phyloP scores from a whole-genome alignment of 2,797 vertebrate species.

The Etheostoma perlongum region DNA sequence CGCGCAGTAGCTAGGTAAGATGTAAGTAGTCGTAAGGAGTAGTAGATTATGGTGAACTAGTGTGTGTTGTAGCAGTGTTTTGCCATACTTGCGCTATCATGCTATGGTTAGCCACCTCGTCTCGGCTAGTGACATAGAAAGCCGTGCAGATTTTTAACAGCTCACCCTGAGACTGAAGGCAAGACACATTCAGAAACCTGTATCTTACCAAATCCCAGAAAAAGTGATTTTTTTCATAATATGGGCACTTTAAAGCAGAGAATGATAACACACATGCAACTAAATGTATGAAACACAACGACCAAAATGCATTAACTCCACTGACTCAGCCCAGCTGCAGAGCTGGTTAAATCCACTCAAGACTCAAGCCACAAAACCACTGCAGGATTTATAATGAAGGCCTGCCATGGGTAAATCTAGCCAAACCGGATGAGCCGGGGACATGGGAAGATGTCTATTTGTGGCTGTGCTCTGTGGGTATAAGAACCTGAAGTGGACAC shows the following conservation, averaged over 20 bases:
- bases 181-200: too few relatives aligned
- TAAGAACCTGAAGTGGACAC: slow-evolving; percentile 39
- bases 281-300: slow-evolving; percentile 33
- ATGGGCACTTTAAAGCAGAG: neutral
- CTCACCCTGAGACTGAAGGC: too few relatives aligned
- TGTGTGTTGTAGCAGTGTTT: too few relatives aligned
- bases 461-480: slow-evolving; percentile 28
- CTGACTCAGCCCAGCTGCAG: slow-evolving; percentile 53
- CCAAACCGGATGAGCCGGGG: slow-evolving; percentile 30
- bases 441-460: slow-evolving; percentile 42
- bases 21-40: too few relatives aligned
- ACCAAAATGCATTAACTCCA: slow-evolving; percentile 45
- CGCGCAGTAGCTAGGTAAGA: too few relatives aligned
- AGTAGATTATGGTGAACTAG: too few relatives aligned
- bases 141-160: too few relatives aligned
- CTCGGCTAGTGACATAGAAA: too few relatives aligned
- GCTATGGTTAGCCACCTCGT: too few relatives aligned
- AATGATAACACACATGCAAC: slow-evolving; percentile 16
- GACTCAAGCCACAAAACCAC: slow-evolving; percentile 57
- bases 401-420: slow-evolving; percentile 41
- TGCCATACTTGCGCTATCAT: too few relatives aligned
- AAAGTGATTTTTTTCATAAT: too few relatives aligned
- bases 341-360: slow-evolving; percentile 38
- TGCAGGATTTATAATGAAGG: slow-evolving; percentile 52
- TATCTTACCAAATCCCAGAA: too few relatives aligned